A percentile compares a stretch with the other conserved stretches of the same genome.
Conservation (phyloP, 2,797 vertebrate genomes). For the Lepilemur ruficaudatus region DNA sequence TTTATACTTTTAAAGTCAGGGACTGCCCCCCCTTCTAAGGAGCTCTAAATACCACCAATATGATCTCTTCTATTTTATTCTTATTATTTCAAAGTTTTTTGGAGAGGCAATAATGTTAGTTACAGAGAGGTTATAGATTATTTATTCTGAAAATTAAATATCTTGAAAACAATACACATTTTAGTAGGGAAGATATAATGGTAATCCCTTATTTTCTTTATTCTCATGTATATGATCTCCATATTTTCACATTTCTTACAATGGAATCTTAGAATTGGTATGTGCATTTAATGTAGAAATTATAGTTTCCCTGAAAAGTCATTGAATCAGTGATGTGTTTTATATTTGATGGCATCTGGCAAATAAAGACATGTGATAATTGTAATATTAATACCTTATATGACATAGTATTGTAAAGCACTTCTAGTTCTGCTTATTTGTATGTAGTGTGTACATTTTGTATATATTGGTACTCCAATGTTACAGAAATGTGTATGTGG, state of each 20-base stretch:
- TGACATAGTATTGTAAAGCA: background rate
- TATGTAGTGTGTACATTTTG: background rate
- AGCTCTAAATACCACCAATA: background rate
- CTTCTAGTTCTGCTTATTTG: background rate
- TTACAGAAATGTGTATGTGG: background rate
- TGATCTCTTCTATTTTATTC: background rate
- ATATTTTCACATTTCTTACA: slow-evolving; percentile 3
- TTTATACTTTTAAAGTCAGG: background rate
- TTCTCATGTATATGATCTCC: background rate
- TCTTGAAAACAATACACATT: background rate
- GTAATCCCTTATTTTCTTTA: background rate
- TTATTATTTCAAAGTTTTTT: background rate
- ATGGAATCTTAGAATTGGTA: background rate
- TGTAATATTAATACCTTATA: background rate
- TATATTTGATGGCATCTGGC: background rate
- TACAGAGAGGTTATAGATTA: background rate
- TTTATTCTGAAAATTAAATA: background rate
- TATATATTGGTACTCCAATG: background rate
- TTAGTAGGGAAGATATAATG: background rate
- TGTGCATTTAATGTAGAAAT: background rate
- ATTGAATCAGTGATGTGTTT: background rate
- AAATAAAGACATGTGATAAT: background rate
- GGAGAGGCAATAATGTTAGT: background rate
- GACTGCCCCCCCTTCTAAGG: background rate
- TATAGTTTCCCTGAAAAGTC: background rate